A percentile compares a stretch with the other conserved stretches of the same genome.
Evolutionary conservation across 2,113 vertebrate genomes (phyloP).

Genomic region (Seriola aureovittata): DNA sequence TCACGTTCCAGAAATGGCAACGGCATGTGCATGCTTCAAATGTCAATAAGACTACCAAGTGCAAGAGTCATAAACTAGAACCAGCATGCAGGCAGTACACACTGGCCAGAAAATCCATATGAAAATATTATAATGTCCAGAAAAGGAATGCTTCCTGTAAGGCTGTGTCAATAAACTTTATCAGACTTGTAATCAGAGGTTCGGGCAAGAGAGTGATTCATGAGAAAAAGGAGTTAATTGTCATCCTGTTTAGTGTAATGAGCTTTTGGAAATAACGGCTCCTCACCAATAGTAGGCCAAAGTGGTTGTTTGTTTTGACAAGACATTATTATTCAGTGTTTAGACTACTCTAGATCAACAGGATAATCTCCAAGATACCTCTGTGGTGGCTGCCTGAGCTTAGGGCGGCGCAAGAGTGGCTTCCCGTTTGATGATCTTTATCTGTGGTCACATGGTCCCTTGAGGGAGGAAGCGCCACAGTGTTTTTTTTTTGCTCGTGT

Average conservation of each 20-base stretch:
- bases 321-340: slow-evolving; percentile 59
- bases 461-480: slow-evolving; percentile 30
- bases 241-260: slow-evolving; percentile 46
- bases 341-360: slow-evolving; percentile 55
- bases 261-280: slow-evolving; percentile 35
- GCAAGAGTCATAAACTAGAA: slow-evolving; percentile 68
- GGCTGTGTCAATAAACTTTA: background rate
- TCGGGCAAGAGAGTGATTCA: background rate
- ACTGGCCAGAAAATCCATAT: slow-evolving; percentile 35
- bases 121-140: slow-evolving; percentile 35
- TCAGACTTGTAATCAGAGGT: slow-evolving; percentile 11
- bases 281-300: slow-evolving; percentile 7
- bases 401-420: slow-evolving; percentile 40
- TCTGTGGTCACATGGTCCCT: slow-evolving; percentile 72
- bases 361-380: slow-evolving; percentile 60
- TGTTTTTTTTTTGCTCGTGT: slow-evolving; percentile 43
- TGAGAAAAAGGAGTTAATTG: slow-evolving; percentile 6
- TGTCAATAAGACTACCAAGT: slow-evolving; percentile 78
- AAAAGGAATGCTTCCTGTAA: background rate
- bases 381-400: slow-evolving; percentile 38
- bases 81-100: slow-evolving; percentile 47
- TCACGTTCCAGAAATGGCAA: slow-evolving; percentile 70
- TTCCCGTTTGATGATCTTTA: slow-evolving; percentile 79
- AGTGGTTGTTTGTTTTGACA: slow-evolving; percentile 71
- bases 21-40: slow-evolving; percentile 78